Evolutionary conservation across 2,888 invertebrate genomes (phyloP).

Genomic region (Cremastinae sp.): DNA sequence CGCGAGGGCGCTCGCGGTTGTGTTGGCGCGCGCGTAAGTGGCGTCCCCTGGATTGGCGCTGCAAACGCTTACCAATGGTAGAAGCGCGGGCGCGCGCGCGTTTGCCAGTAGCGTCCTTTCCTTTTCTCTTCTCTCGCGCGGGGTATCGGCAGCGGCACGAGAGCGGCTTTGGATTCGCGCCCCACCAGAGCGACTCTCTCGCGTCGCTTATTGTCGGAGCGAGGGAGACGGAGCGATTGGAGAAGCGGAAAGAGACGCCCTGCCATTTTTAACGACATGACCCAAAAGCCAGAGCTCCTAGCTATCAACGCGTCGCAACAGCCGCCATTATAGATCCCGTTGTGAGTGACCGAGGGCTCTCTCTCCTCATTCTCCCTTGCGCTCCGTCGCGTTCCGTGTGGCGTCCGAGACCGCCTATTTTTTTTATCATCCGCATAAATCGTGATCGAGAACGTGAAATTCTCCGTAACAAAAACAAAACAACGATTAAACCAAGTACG

Average conservation of each 20-base stretch:
- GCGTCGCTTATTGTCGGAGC: no score
- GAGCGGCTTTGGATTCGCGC: background rate
- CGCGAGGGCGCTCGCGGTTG: slow-evolving; percentile 63
- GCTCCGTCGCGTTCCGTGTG: slow-evolving; percentile 41
- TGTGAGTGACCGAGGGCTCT: slow-evolving; percentile 76
- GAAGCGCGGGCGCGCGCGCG: slow-evolving; percentile 34
- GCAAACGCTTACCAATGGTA: background rate
- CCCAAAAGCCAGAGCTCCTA: slow-evolving; percentile 60
- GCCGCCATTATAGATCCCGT: slow-evolving; percentile 78
- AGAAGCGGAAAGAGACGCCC: slow-evolving; percentile 50
- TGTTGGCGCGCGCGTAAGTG: slow-evolving; percentile 11
- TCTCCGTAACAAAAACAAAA: no score
- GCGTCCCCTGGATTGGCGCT: background rate
- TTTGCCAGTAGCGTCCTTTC: slow-evolving; percentile 28
- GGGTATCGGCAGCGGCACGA: slow-evolving; percentile 31
- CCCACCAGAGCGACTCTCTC: no score
- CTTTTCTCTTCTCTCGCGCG: slow-evolving; percentile 14
- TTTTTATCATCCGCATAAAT: slow-evolving; percentile 39
- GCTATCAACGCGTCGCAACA: slow-evolving; percentile 62
- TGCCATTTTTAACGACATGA: slow-evolving; percentile 56
- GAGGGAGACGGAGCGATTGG: slow-evolving; percentile 20
- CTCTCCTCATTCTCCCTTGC: slow-evolving; percentile 12
- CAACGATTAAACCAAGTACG: background rate
- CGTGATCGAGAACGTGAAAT: slow-evolving; percentile 3
- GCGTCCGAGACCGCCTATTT: slow-evolving; percentile 57